These are phyloP conservation scores for Orthosia gothica DNA, from an alignment of 2,888 invertebrate species.

Conservation along the genomic window DNA sequence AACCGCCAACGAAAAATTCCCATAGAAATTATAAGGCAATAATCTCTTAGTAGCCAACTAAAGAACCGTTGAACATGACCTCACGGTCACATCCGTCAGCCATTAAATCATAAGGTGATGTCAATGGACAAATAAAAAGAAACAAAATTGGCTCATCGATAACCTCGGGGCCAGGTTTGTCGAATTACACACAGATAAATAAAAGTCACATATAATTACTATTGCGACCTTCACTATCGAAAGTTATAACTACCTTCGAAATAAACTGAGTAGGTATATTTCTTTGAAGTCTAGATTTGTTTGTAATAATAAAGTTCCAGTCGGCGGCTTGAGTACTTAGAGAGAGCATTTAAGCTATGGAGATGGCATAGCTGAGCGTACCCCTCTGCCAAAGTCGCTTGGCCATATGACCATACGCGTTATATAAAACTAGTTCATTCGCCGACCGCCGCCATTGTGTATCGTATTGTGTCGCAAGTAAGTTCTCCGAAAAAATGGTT, in stretches of 20 bases:
- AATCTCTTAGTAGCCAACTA: conserved; percentile 20
- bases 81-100: conserved; percentile 35
- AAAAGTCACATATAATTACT: conserved; percentile 35
- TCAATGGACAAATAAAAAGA: conserved; percentile 50
- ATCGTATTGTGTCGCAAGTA: too few species aligned
- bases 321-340: too few species aligned
- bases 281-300: conserved; percentile 7
- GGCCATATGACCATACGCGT: too few species aligned
- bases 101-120: conserved; percentile 55
- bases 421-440: too few species aligned
- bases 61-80: conserved; percentile 42
- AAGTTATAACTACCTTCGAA: background rate
- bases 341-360: too few species aligned
- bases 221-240: conserved; percentile 29
- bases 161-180: conserved; percentile 47
- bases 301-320: conserved; percentile 12
- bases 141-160: conserved; percentile 42
- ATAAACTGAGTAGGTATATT: background rate
- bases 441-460: too few species aligned
- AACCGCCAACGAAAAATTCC: background rate
- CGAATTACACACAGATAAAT: conserved; percentile 25
- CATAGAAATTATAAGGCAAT: conserved; percentile 30
- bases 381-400: too few species aligned
- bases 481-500: too few species aligned
- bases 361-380: too few species aligned